Evolutionary conservation across 2,113 vertebrate genomes (phyloP), one percentile per base, ranked within the genome.

Genomic region (Struthio camelus): DNA sequence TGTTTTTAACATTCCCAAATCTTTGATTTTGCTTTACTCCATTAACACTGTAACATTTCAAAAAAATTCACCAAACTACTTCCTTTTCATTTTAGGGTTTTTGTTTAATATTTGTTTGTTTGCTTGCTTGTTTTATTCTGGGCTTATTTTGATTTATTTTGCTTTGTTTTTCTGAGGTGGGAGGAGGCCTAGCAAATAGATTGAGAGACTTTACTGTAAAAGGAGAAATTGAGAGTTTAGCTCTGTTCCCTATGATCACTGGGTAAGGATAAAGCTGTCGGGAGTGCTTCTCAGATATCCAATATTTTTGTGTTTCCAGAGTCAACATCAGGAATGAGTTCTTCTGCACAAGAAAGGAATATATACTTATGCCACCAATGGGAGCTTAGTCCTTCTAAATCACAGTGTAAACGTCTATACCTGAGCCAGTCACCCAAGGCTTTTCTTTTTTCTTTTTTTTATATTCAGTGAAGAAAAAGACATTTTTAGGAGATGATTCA

Each of bases 361-460:
- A 48, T 1, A 24, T 2, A 19, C 36, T 27, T 82, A 7, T 50
- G 76, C 27, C 22, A 80, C 3, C 1, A 0, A 9, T 4, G 20
- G 10, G 76, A 59, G 19, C 72, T 27, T 67, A 15, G 9, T 8
- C 51, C 6, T 72, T 83, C 9, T 18, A 54, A 90, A 69, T 59
- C 32, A 56, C 34, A 80, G 22, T 36, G 44, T 72, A 88, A 88
- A 71, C 28, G 2, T 4, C 8, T 59, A 4, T 54, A 27, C 5
- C 28, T 28, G 14, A 80, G 32, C 36, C 44, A 46, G 42, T 61
- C 28, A 83, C 28, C 7, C 28, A 71, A 78, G 15, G 27, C 10
- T 79, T 82, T n/a, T n/a, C n/a, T n/a, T n/a, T n/a, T n/a, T n/a
- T n/a, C n/a, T n/a, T n/a, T n/a, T n/a, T 28, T 34, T 38, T 64